Evolutionary conservation across 1,140 invertebrate genomes (phyloP), one percentile per base, ranked within the genome.

Genomic region (Zelostemma sp.): DNA sequence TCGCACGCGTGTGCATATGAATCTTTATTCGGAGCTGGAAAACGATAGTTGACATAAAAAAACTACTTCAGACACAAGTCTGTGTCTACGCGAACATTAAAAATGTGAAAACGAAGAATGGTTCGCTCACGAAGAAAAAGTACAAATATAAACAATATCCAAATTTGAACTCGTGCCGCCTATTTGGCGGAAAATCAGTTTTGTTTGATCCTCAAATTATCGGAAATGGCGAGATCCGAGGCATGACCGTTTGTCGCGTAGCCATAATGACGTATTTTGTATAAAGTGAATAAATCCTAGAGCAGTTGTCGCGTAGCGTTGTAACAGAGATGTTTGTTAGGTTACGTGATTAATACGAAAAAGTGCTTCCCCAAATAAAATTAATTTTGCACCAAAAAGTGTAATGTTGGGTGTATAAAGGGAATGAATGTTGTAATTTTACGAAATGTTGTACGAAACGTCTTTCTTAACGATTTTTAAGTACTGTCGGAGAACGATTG

Each of bases 341-440:
- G 25, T 4, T 9, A 11, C 2, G 11, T 9, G 33, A n/a, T 35
- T 9, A 35, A 35, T 35, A n/a, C 6, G 43, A 73, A 76, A 75
- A 80, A 73, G 81, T 81, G 81, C 82, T 84, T 84, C 81, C 82
- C 57, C 69, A 62, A 75, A 74, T 78, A 64, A 60, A 77, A 78
- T 77, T 77, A 79, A 68, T 74, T 83, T 80, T 80, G 70, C 76
- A 80, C 62, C 62, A 64, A 73, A 63, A 74, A 74, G 41, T 18
- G 41, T 43, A 43, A 43, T 43, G 6, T 43, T 38, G 15, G 6
- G n/a, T 43, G 31, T 40, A 50, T 33, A 58, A 33, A 45, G 9
- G 18, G 21, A 55, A 41, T 56, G 31, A 31, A 53, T 58, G 38
- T 6, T 17, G 48, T 58, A 15, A 53, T n/a, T 35, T 53, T 50